These are phyloP conservation scores for Heteractis magnifica DNA, from an alignment of 92 coral and sea anemone species.

Conservation along the genomic window DNA sequence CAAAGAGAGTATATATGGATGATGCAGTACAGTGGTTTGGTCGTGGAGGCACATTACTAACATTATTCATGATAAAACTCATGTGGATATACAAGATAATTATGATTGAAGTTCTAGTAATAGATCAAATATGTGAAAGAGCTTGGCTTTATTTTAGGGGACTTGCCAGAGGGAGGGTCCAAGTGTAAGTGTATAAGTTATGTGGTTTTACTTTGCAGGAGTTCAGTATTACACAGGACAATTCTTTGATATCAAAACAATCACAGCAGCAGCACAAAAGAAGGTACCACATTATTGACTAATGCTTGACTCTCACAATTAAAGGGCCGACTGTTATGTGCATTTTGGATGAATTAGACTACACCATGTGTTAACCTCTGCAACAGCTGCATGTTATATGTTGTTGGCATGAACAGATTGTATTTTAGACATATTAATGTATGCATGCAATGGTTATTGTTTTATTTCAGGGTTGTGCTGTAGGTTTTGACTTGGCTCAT, in stretches of 20 bases:
- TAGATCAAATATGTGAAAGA: not conserved
- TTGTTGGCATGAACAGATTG: too few species aligned
- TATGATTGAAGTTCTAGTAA: too few species aligned
- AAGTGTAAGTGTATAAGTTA: not conserved
- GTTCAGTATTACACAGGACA: slow-evolving; percentile 94
- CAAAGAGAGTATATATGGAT: too few species aligned
- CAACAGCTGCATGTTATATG: too few species aligned
- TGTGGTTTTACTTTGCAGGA: slow-evolving; percentile 43
- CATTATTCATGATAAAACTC: too few species aligned
- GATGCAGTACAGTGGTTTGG: too few species aligned
- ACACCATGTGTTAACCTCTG: too few species aligned
- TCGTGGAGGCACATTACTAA: too few species aligned
- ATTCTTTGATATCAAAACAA: slow-evolving; percentile 79
- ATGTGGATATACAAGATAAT: too few species aligned
- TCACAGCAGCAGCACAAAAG: slow-evolving; percentile 85
- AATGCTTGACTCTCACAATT: not conserved
- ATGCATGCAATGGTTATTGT: not conserved
- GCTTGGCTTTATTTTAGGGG: not conserved
- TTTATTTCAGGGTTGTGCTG: slow-evolving; percentile 75
- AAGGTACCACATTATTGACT: slow-evolving; percentile 48
- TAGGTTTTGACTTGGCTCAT: slow-evolving; percentile 93
- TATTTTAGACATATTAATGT: too few species aligned
- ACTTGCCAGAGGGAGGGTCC: too few species aligned
- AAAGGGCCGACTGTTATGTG: not conserved
- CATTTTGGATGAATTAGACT: not conserved